Evolutionary conservation across 2,888 invertebrate species (phyloP).

Genomic region (Theristus sp.): DNA sequence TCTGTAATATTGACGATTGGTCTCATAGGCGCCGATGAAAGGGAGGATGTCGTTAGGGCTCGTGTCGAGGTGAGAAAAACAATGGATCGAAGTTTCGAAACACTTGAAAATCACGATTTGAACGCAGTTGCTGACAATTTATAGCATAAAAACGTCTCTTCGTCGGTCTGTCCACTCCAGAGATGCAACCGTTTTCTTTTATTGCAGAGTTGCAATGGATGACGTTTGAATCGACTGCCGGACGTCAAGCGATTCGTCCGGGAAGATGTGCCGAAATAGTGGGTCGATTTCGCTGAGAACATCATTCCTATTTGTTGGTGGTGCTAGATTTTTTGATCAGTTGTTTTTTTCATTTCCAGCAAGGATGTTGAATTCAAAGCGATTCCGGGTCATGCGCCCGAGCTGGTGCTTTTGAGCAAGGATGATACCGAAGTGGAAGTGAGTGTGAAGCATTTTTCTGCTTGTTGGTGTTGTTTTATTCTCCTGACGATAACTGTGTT

Average conservation of each 20-base stretch:
- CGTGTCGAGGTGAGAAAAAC: too few species aligned
- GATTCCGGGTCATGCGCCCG: slow-evolving; percentile 24
- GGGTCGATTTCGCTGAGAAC: slow-evolving; percentile 6
- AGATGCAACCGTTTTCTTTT: too few species aligned
- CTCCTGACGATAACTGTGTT: slow-evolving; percentile 20
- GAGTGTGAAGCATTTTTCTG: slow-evolving; percentile 31
- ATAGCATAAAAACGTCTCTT: too few species aligned
- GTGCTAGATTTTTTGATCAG: neutral
- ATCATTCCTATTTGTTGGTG: neutral
- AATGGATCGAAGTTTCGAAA: too few species aligned
- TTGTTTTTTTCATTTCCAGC: slow-evolving; percentile 12
- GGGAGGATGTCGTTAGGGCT: too few species aligned
- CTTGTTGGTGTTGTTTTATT: too few species aligned
- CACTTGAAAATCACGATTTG: too few species aligned
- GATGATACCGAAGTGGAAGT: slow-evolving; percentile 41
- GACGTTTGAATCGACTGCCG: slow-evolving; percentile 32
- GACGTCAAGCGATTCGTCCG: slow-evolving; percentile 31
- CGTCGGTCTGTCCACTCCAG: too few species aligned
- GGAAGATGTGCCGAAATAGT: slow-evolving; percentile 30
- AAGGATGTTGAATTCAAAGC: slow-evolving; percentile 24
- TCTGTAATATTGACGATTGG: too few species aligned
- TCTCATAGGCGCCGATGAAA: too few species aligned
- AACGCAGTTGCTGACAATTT: too few species aligned
- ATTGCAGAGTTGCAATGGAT: slow-evolving; percentile 32
- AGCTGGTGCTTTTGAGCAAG: slow-evolving; percentile 19